A percentile compares a stretch with the other conserved stretches of the same genome.
Evolutionary conservation across 64 coral and sea anemone species (phyloP).

Genomic region (Pachyseris speciosa): DNA sequence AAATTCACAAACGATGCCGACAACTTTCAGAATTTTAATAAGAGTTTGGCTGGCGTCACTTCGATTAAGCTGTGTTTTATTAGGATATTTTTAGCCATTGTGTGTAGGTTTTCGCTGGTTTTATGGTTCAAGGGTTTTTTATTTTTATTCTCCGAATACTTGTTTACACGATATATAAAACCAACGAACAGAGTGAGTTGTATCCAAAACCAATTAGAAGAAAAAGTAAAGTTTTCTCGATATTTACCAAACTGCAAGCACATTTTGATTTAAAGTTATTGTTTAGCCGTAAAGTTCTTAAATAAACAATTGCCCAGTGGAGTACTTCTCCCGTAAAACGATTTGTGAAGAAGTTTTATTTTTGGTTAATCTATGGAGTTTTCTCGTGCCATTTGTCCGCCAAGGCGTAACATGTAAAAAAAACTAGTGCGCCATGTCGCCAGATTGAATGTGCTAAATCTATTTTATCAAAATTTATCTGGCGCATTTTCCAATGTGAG

Average conservation of each 20-base stretch:
- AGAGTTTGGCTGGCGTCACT: not conserved
- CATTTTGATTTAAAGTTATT: not conserved
- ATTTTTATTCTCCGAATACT: not conserved
- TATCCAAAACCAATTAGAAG: not conserved
- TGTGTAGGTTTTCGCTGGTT: not conserved
- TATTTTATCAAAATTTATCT: not conserved
- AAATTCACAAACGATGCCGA: conserved; percentile 37
- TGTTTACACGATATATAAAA: not conserved
- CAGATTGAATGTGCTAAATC: not conserved
- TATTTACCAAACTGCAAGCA: not conserved
- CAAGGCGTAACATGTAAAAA: not conserved
- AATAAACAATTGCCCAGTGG: not conserved
- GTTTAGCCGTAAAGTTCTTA: not conserved
- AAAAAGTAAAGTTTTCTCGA: not conserved
- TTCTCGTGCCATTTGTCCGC: not conserved
- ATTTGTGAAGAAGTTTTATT: not conserved
- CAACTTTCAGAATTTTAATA: conserved; percentile 17
- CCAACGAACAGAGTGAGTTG: not conserved
- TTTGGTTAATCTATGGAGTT: not conserved
- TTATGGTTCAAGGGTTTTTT: conserved; percentile 4
- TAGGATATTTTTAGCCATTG: conserved; percentile 3
- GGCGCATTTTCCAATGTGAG: not conserved
- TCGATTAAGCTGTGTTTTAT: conserved; percentile 28
- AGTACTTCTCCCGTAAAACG: not conserved
- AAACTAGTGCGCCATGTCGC: not conserved